A percentile compares a stretch with the other conserved stretches of the same genome.
Evolutionary conservation across 2,797 vertebrate genomes (phyloP).

Genomic region (Alauda arvensis): DNA sequence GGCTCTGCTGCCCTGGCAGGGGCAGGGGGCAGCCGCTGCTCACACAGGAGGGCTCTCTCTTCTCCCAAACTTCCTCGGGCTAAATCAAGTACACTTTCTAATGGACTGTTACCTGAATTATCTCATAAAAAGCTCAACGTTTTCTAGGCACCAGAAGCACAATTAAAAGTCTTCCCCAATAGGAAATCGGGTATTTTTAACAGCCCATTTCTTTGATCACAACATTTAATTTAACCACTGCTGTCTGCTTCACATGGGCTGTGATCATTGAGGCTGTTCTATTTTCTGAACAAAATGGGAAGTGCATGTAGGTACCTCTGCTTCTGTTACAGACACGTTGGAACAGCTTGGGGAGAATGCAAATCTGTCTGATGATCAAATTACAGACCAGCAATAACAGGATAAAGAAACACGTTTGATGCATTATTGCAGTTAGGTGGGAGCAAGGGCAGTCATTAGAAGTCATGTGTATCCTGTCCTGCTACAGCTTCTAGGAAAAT

Average conservation of each 20-base stretch:
- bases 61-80: not conserved
- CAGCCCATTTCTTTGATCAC: slow-evolving; percentile 59
- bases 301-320: slow-evolving; percentile 29
- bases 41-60: not conserved
- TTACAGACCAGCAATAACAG: slow-evolving; percentile 64
- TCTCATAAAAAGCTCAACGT: slow-evolving; percentile 20
- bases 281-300: slow-evolving; percentile 57
- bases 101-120: slow-evolving; percentile 51
- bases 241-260: slow-evolving; percentile 36
- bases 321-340: slow-evolving; percentile 71
- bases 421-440: slow-evolving; percentile 55
- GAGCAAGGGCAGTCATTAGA: slow-evolving; percentile 58
- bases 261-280: slow-evolving; percentile 52
- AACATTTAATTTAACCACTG: slow-evolving; percentile 48
- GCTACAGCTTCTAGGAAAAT: slow-evolving; percentile 49
- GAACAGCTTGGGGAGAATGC: slow-evolving; percentile 67
- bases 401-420: slow-evolving; percentile 63
- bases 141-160: slow-evolving; percentile 41
- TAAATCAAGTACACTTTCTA: slow-evolving; percentile 26
- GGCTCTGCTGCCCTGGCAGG: not conserved
- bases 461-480: slow-evolving; percentile 54
- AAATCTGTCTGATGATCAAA: slow-evolving; percentile 65
- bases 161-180: slow-evolving; percentile 43
- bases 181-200: slow-evolving; percentile 42
- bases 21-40: not conserved